These are phyloP conservation scores for Lepidurus couesii DNA, from an alignment of 1,140 invertebrate genomes.

Conservation along the genomic window DNA sequence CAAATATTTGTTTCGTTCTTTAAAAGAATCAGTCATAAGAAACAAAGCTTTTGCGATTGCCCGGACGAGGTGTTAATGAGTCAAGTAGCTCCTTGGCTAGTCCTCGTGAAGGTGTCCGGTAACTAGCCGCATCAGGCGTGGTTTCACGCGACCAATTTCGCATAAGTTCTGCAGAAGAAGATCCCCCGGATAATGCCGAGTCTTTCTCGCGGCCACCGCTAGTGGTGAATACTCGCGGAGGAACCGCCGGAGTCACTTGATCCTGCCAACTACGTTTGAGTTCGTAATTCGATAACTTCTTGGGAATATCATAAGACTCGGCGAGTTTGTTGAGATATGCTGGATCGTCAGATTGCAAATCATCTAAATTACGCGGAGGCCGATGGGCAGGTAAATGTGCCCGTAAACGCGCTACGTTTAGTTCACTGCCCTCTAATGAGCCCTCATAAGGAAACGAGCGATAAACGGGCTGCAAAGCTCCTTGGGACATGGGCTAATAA, in stretches of 20 bases:
- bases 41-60: not conserved
- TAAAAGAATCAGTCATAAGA: not conserved
- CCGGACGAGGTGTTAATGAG: not conserved
- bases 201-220: not conserved
- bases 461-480: not conserved
- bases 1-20: too few relatives aligned
- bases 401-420: not conserved
- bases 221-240: not conserved
- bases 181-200: not conserved
- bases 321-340: not conserved
- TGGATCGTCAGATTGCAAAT: not conserved
- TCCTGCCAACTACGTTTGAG: not conserved
- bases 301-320: not conserved
- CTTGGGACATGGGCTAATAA: not conserved
- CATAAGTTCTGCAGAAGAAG: not conserved
- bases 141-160: not conserved
- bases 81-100: not conserved
- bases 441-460: not conserved
- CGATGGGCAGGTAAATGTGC: not conserved
- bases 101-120: not conserved
- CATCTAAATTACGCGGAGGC: not conserved
- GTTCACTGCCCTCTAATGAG: not conserved
- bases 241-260: not conserved
- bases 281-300: not conserved
- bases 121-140: not conserved